These are phyloP conservation scores for Gymnorhina tibicen DNA, from an alignment of 2,113 vertebrate species.

Conservation along the genomic window DNA sequence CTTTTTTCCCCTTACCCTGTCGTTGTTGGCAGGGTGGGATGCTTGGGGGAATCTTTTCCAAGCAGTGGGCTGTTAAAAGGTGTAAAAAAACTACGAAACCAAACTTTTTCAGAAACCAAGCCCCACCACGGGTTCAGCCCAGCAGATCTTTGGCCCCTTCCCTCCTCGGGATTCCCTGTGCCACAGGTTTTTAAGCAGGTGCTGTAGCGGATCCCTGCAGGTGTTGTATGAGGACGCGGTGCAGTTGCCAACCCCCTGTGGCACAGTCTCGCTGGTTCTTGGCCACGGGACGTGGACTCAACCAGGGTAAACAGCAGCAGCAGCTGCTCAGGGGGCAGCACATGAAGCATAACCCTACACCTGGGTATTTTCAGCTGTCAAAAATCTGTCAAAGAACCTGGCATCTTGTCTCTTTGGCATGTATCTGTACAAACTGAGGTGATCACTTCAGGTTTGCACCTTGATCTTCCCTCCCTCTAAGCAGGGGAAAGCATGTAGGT, in stretches of 20 bases:
- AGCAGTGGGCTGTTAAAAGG: neutral
- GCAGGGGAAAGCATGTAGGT: fast-evolving
- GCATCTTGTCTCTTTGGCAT: neutral
- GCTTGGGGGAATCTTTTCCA: neutral
- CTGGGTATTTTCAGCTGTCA: neutral
- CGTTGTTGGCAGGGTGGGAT: neutral
- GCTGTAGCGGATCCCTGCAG: conserved; percentile 23
- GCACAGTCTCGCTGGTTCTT: neutral
- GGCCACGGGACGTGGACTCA: neutral
- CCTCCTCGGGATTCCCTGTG: neutral
- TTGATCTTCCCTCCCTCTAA: neutral
- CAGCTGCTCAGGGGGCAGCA: neutral
- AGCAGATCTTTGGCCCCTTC: neutral
- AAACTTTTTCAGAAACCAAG: neutral
- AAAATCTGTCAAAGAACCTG: neutral
- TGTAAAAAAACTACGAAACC: neutral
- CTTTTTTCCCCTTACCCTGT: neutral
- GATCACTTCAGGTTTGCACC: neutral
- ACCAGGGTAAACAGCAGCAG: neutral
- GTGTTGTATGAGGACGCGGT: neutral
- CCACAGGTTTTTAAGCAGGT: neutral
- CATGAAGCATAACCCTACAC: neutral
- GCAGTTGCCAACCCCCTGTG: neutral
- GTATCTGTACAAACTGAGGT: neutral
- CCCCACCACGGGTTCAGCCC: neutral